Evolutionary conservation across 2,113 vertebrate species (phyloP).

Genomic region (Zonotrichia leucophrys): DNA sequence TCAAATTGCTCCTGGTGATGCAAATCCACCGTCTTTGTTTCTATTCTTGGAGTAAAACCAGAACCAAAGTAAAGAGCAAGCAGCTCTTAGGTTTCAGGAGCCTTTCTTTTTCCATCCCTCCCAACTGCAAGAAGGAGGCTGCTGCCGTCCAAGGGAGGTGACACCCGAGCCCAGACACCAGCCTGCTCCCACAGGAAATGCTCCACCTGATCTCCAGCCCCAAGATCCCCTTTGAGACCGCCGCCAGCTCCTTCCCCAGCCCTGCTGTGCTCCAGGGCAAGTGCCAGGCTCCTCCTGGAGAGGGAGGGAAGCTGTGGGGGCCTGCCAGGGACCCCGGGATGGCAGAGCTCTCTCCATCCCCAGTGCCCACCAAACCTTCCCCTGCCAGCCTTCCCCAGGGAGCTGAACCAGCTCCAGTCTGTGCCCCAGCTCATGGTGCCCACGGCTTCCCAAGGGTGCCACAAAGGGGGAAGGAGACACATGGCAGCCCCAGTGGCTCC

Average conservation of each 20-base stretch:
- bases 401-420: background rate
- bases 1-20: slow-evolving; percentile 60
- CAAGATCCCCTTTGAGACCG: background rate
- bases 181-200: background rate
- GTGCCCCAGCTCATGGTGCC: accelerated
- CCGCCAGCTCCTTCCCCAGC: background rate
- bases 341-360: background rate
- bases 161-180: background rate
- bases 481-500: accelerated
- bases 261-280: background rate
- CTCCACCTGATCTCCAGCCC: background rate
- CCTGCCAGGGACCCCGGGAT: background rate
- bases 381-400: background rate
- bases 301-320: accelerated
- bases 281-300: accelerated
- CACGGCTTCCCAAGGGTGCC: accelerated
- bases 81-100: slow-evolving; percentile 53
- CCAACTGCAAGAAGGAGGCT: background rate
- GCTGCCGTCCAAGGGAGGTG: background rate
- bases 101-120: slow-evolving; percentile 42
- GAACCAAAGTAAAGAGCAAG: slow-evolving; percentile 46
- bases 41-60: slow-evolving; percentile 59
- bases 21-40: slow-evolving; percentile 56
- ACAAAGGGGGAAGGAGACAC: background rate
- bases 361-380: background rate